Conservation (phyloP, 2,888 invertebrate genomes). For the Linyphia triangularis region DNA sequence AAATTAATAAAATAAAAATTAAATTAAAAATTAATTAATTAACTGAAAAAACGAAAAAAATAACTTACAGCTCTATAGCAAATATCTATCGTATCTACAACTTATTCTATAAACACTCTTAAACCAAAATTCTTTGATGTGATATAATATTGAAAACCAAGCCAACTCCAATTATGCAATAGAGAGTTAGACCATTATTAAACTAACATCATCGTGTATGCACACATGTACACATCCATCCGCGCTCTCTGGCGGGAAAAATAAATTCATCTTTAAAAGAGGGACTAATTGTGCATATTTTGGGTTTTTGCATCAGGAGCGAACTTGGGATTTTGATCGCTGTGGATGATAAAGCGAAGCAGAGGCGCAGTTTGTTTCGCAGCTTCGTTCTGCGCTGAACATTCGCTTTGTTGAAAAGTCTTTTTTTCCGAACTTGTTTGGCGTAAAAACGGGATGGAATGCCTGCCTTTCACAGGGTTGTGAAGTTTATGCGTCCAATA, state of each 20-base stretch:
- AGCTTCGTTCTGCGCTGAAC: background rate
- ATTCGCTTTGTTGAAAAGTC: no score
- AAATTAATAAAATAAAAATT: no score
- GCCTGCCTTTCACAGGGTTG: background rate
- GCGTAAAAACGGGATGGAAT: background rate
- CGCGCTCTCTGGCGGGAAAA: constrained; percentile 26
- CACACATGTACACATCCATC: background rate
- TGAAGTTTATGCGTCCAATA: constrained; percentile 9
- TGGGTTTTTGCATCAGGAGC: constrained; percentile 19
- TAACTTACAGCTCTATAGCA: no score
- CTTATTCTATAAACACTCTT: no score
- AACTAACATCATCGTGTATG: background rate
- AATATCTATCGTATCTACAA: no score
- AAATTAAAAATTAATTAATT: no score
- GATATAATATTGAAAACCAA: no score
- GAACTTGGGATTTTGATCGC: constrained; percentile 21
- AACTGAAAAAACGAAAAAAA: no score
- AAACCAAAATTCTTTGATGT: no score
- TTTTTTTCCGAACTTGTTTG: constrained; percentile 17
- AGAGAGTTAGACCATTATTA: no score
- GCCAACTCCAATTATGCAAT: no score
- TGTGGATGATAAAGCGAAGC: constrained; percentile 24
- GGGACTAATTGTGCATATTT: constrained; percentile 59
- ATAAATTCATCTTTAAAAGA: constrained; percentile 41
- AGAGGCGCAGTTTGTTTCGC: background rate